Conservation (phyloP, 2,113 vertebrate genomes). For the Cettia cetti region DNA sequence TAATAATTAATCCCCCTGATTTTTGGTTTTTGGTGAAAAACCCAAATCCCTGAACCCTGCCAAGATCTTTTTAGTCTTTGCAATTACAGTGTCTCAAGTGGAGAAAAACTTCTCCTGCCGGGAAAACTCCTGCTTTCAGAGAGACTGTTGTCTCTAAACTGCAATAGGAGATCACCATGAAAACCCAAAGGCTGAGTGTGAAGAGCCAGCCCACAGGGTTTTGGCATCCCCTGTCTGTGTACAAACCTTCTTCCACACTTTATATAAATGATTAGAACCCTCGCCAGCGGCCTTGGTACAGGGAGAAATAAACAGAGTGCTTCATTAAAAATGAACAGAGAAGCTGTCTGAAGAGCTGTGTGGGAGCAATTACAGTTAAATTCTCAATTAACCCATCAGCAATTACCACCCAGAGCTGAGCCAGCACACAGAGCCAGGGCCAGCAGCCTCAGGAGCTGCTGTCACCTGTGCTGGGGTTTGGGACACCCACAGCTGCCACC, state of each 20-base stretch:
- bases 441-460: neutral
- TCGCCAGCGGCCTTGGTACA: slow-evolving; percentile 84
- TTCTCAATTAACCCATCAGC: neutral
- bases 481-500: neutral
- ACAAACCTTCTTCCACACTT: slow-evolving; percentile 99
- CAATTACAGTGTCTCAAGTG: neutral
- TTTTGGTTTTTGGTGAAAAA: neutral
- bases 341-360: neutral
- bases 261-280: slow-evolving; percentile 82
- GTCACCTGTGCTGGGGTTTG: neutral
- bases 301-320: slow-evolving; percentile 72
- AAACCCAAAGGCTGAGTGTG: slow-evolving; percentile 49
- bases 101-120: neutral
- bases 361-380: slow-evolving; percentile 26
- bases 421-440: neutral
- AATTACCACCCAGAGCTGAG: neutral
- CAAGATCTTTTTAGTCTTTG: neutral
- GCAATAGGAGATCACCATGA: slow-evolving; percentile 11
- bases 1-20: neutral
- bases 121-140: neutral
- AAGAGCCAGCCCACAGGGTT: slow-evolving; percentile 37
- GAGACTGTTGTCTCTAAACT: slow-evolving; percentile 63
- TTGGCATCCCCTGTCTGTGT: slow-evolving; percentile 55
- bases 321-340: slow-evolving; percentile 73
- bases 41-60: neutral